These are phyloP conservation scores for Myotis daubentonii DNA, from an alignment of 2,797 vertebrate genomes.

Conservation along the genomic window DNA sequence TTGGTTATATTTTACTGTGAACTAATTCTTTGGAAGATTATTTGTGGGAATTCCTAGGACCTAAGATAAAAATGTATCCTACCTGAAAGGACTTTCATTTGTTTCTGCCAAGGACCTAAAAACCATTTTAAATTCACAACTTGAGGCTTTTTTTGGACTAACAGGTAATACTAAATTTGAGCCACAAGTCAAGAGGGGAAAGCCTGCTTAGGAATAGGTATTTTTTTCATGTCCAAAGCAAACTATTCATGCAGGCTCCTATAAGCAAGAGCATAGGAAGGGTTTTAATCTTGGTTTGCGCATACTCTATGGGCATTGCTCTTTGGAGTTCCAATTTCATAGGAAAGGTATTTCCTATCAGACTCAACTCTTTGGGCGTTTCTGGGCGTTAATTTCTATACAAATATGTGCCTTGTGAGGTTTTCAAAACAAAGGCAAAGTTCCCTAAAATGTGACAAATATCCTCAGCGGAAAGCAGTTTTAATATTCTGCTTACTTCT, in stretches of 20 bases:
- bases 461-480: background rate
- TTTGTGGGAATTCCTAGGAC: background rate
- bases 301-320: background rate
- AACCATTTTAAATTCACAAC: background rate
- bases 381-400: background rate
- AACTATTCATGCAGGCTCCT: background rate
- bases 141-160: background rate
- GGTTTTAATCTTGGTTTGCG: background rate
- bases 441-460: background rate
- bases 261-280: background rate
- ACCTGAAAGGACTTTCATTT: background rate
- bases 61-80: background rate
- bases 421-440: slow-evolving; percentile 26
- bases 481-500: slow-evolving; percentile 9
- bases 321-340: background rate
- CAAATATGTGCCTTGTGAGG: background rate
- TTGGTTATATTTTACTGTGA: background rate
- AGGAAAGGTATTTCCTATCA: background rate
- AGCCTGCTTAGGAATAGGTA: background rate
- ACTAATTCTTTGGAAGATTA: background rate
- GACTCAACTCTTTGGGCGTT: background rate
- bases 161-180: background rate
- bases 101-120: background rate
- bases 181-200: background rate
- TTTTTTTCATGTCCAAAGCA: background rate